phyloP scores from a whole-genome alignment of 2,113 vertebrate genomes.

The Gulo gulo region DNA sequence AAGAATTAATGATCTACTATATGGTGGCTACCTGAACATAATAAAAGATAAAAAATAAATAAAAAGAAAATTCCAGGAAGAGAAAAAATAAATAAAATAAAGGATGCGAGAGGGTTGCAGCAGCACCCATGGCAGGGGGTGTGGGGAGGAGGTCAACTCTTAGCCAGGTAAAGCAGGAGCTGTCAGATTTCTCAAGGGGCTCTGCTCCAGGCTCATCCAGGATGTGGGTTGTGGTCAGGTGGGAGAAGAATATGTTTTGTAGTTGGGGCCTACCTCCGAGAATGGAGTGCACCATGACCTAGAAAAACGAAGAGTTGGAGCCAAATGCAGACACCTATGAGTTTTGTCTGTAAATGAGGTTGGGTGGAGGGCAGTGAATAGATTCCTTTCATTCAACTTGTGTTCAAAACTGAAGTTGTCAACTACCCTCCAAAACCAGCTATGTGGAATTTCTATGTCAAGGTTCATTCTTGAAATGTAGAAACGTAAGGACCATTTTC shows the following conservation, averaged over 20 bases:
- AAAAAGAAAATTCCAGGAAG: no score
- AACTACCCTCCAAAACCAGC: background rate
- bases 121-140: background rate
- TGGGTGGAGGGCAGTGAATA: background rate
- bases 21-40: no score
- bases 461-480: background rate
- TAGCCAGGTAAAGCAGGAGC: background rate
- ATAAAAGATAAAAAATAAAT: no score
- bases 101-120: background rate
- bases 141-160: background rate
- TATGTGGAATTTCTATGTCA: constrained; percentile 1
- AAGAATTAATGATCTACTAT: no score
- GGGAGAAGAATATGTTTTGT: background rate
- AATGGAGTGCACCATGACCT: background rate
- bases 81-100: background rate
- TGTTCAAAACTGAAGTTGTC: background rate
- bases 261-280: background rate
- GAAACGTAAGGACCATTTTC: background rate
- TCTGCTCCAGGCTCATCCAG: background rate
- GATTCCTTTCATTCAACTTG: background rate
- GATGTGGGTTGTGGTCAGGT: background rate
- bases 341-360: background rate
- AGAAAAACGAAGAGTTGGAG: background rate
- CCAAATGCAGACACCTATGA: background rate
- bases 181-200: background rate